Conservation (phyloP, 2,888 invertebrate genomes). For the Podabrus alpinus region DNA sequence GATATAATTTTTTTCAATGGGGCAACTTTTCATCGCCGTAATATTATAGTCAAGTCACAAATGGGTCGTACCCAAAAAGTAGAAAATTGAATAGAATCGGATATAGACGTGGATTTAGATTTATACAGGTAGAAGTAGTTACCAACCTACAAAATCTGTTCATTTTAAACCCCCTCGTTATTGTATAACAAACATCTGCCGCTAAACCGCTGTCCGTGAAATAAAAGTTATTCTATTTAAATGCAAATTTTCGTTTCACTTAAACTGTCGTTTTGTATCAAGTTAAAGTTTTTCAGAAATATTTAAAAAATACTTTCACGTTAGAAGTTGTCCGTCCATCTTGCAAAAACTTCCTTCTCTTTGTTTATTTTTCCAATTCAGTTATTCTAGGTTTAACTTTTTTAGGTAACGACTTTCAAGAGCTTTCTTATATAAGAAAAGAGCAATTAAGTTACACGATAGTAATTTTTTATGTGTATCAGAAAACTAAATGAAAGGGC, state of each 20-base stretch:
- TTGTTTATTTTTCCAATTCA: slow-evolving; percentile 17
- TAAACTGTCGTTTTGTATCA: slow-evolving; percentile 10
- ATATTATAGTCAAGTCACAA: not conserved
- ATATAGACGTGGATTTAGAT: not conserved
- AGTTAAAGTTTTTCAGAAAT: slow-evolving; percentile 2
- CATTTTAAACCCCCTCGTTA: slow-evolving; percentile 13
- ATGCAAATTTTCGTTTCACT: slow-evolving; percentile 25
- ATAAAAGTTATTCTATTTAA: slow-evolving; percentile 30
- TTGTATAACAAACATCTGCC: slow-evolving; percentile 21
- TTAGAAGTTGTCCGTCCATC: not conserved
- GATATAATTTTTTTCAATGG: not conserved
- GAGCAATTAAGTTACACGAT: slow-evolving; percentile 13
- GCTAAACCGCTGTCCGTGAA: slow-evolving; percentile 11
- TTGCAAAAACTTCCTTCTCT: slow-evolving; percentile 2
- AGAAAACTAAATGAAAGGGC: slow-evolving; percentile 4
- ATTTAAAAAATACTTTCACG: slow-evolving; percentile 1
- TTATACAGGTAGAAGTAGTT: not conserved
- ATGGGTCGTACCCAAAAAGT: not conserved
- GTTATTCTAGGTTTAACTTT: slow-evolving; percentile 14
- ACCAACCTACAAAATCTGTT: slow-evolving; percentile 16
- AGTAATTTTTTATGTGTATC: slow-evolving; percentile 7
- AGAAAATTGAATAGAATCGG: not conserved
- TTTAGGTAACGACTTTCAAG: slow-evolving; percentile 15
- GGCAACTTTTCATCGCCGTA: not conserved
- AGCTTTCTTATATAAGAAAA: slow-evolving; percentile 10